Base-by-base conservation (phyloP, 1,140 invertebrate genomes). In the Panulirus ornatus region DNA sequence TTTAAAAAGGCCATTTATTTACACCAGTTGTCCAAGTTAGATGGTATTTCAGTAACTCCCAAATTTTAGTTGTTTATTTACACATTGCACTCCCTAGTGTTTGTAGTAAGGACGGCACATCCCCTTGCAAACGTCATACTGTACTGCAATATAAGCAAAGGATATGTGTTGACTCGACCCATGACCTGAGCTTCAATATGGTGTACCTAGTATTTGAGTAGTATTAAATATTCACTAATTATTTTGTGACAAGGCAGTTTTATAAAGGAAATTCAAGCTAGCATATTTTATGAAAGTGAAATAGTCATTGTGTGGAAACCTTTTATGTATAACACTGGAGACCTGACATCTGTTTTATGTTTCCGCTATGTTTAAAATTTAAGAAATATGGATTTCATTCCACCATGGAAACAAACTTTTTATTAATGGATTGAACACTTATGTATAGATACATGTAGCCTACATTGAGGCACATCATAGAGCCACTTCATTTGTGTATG, bases 161-260 rank as follows among this genome's bases (percentile, higher is more conserved):
- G 44, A 47, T 66, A 8, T 30, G n/a, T 66, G 22, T 30, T 30
- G 58, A 66, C 19, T 58, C 19, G 14, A 8, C n/a, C 22, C 27
- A 27, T 9, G 58, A 66, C 27, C 30, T 81, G 78, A 81, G 71
- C 40, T 75, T 75, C 36, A 75, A 75, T 73, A 73, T n/a, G 70
- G 70, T 81, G 78, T 58, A 58, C 30, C 42, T 85, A 85, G 83
- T 85, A 85, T 85, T 85, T 75, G 66, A 73, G 83, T 75, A 85
- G 83, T 85, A 85, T 75, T 85, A 75, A 22, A 75, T 84, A 85
- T 85, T 71, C 66, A 71, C 82, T 70, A 38, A 42, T 44, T 79
- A 34, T 47, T 79, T 79, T 79, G 42, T 79, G 44, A 79, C 42
- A 85, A 73, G 83, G 66, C 83, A 78, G 44, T 78, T 78, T 79